Conservation (phyloP, 2,113 vertebrate genomes). For the Promerops cafer region DNA sequence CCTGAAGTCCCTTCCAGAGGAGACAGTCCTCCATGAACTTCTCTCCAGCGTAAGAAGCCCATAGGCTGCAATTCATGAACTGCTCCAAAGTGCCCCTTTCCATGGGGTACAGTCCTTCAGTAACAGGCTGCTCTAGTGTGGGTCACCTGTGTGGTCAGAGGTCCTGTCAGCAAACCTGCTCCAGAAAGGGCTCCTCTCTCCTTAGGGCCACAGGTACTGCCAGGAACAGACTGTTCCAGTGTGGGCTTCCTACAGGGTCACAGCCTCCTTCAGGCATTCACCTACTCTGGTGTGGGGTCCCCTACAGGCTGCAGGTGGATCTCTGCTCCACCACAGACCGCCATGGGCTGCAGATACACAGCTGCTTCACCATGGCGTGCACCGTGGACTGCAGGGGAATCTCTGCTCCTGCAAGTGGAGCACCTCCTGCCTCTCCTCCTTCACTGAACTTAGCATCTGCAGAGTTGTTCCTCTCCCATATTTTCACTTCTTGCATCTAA, state of each 20-base stretch:
- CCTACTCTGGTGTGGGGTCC: not conserved
- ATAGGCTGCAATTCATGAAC: not conserved
- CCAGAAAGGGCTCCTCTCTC: not conserved
- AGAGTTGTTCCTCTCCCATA: not conserved
- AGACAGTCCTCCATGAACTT: not conserved
- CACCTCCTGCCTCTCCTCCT: not conserved
- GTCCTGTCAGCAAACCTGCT: not conserved
- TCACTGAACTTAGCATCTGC: not conserved
- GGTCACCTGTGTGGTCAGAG: not conserved
- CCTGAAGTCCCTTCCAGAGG: not conserved
- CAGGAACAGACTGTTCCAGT: not conserved
- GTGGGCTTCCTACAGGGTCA: not conserved
- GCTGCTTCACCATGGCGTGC: not conserved
- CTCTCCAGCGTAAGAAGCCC: not conserved
- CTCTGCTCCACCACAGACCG: not conserved
- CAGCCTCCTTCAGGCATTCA: not conserved
- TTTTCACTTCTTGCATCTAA: not conserved
- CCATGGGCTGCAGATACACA: not conserved
- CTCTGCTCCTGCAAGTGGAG: fast-evolving
- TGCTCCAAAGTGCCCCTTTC: not conserved
- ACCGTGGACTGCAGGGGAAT: fast-evolving
- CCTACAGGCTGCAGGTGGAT: not conserved
- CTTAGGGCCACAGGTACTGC: not conserved
- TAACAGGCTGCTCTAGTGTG: not conserved
- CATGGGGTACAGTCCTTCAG: not conserved